Evolutionary conservation across 1,140 invertebrate species (phyloP).

Genomic region (Radopholus similis): DNA sequence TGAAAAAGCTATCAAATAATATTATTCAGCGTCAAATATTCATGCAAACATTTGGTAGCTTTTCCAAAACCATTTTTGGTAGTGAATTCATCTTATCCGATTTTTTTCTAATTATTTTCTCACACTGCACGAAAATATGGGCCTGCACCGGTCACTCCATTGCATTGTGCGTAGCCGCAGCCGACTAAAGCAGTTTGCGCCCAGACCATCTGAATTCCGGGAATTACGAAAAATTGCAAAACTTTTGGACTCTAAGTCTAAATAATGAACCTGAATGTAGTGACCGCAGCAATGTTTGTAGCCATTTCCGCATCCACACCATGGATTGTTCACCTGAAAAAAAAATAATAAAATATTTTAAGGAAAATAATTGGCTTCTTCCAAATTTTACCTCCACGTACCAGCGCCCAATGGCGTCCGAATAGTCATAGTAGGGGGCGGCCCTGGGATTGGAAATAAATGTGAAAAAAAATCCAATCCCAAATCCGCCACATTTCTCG

Average conservation of each 20-base stretch:
- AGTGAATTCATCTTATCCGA: too few relatives aligned
- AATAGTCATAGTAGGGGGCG: conserved; percentile 59
- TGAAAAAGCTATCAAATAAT: too few relatives aligned
- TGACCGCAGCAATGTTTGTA: conserved; percentile 60
- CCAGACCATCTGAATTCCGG: conserved; percentile 60
- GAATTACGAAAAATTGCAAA: conserved; percentile 20
- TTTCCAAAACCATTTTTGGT: neutral
- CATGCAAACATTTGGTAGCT: too few relatives aligned
- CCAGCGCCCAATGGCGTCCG: conserved; percentile 55
- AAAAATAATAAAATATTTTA: too few relatives aligned
- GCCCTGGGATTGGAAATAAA: conserved; percentile 36
- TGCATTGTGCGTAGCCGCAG: conserved; percentile 55
- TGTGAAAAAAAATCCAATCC: neutral
- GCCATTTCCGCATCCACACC: conserved; percentile 55
- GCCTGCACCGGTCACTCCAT: conserved; percentile 49
- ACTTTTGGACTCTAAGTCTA: neutral
- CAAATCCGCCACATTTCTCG: neutral
- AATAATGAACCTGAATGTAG: conserved; percentile 52
- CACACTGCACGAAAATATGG: conserved; percentile 15
- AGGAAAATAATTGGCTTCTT: too few relatives aligned
- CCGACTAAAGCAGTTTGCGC: conserved; percentile 56
- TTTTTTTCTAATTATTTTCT: too few relatives aligned
- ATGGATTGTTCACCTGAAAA: conserved; percentile 48
- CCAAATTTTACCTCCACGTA: conserved; percentile 53
- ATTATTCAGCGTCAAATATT: too few relatives aligned